Conservation (phyloP, 2,888 invertebrate species). For the Spodoptera littoralis region DNA sequence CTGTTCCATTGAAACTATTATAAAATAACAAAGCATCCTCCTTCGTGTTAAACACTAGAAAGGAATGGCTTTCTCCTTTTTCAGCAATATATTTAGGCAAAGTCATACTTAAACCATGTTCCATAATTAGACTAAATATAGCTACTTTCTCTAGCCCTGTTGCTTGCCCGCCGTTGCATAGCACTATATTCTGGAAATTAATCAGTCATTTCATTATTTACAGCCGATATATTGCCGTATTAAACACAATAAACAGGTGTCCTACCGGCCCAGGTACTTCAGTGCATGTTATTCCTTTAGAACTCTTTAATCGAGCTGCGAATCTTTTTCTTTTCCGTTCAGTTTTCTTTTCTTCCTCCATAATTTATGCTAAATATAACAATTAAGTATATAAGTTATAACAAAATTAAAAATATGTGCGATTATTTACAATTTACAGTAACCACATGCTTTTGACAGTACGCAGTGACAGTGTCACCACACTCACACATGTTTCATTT, state of each 20-base stretch:
- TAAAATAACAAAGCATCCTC: constrained; percentile 89
- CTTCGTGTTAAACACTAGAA: constrained; percentile 89
- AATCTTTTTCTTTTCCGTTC: constrained; percentile 79
- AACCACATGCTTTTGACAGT: too few species aligned
- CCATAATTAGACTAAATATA: constrained; percentile 88
- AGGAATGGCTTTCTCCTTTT: constrained; percentile 94
- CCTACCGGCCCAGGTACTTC: constrained; percentile 71
- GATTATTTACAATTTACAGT: too few species aligned
- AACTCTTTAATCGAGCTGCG: constrained; percentile 74
- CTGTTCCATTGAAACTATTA: constrained; percentile 89
- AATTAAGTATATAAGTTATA: too few species aligned
- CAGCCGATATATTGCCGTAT: too few species aligned
- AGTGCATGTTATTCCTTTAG: constrained; percentile 73
- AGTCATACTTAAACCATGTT: constrained; percentile 85
- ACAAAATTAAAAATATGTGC: too few species aligned
- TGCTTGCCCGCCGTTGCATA: constrained; percentile 96
- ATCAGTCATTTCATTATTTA: too few species aligned
- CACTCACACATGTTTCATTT: too few species aligned
- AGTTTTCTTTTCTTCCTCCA: constrained; percentile 74
- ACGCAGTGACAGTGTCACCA: too few species aligned
- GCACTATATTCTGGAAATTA: constrained; percentile 90
- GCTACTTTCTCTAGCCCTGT: constrained; percentile 92
- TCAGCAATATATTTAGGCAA: constrained; percentile 91
- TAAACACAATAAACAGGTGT: not conserved
- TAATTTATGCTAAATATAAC: constrained; percentile 29